phyloP scores from a whole-genome alignment of 1,140 invertebrate species.

The Harpegnathos saltator region DNA sequence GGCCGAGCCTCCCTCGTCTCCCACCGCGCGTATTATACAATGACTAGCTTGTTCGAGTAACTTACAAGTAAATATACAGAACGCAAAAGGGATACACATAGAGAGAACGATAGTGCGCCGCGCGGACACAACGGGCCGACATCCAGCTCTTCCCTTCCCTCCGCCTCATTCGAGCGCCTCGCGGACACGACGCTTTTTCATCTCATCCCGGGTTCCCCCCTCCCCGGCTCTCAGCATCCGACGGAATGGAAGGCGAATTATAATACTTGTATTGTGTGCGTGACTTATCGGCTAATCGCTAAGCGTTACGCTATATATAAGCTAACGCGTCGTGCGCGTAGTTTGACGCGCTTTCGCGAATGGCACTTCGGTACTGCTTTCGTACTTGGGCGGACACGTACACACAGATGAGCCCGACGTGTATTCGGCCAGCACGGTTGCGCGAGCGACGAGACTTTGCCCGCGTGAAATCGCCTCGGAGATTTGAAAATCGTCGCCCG shows the following conservation, averaged over 20 bases:
- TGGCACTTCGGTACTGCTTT: slow-evolving; percentile 79
- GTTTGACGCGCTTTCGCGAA: slow-evolving; percentile 57
- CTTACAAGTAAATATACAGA: slow-evolving; percentile 73
- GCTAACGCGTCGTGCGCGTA: slow-evolving; percentile 14
- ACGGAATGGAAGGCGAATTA: slow-evolving; percentile 46
- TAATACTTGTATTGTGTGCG: slow-evolving; percentile 60
- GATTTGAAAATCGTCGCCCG: too few species aligned
- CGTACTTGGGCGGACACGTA: not conserved
- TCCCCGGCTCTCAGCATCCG: not conserved
- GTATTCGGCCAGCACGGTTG: too few species aligned
- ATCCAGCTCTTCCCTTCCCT: slow-evolving; percentile 2
- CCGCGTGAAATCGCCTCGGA: too few species aligned
- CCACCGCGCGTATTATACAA: slow-evolving; percentile 74
- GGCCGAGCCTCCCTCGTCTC: slow-evolving; percentile 61
- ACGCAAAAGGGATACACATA: slow-evolving; percentile 64
- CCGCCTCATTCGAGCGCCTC: too few species aligned
- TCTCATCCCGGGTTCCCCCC: not conserved
- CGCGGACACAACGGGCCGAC: not conserved
- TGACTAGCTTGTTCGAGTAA: slow-evolving; percentile 82
- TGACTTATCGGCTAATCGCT: slow-evolving; percentile 39
- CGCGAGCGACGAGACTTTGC: too few species aligned
- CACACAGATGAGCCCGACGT: too few species aligned
- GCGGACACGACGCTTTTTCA: slow-evolving; percentile 18
- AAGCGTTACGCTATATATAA: slow-evolving; percentile 62
- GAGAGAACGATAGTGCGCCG: slow-evolving; percentile 69